A percentile compares a stretch with the other conserved stretches of the same genome.
phyloP scores from a whole-genome alignment of 1,140 invertebrate species.

The Fopius arisanus region DNA sequence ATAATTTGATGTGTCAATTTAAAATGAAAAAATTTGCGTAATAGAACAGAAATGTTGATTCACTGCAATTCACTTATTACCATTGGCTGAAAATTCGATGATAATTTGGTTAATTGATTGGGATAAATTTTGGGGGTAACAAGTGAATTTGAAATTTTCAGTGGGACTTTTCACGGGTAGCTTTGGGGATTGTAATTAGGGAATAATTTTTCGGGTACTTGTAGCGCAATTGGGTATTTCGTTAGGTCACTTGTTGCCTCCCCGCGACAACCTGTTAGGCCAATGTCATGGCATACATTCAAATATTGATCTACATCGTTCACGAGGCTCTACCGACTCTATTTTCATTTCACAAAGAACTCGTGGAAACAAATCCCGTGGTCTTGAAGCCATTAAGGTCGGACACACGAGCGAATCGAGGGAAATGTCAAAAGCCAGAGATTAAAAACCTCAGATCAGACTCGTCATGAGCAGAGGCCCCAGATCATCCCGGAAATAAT shows the following conservation, averaged over 20 bases:
- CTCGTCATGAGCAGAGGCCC: too few species aligned
- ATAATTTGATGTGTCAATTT: too few species aligned
- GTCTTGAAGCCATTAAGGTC: neutral
- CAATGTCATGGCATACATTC: slow-evolving; percentile 35
- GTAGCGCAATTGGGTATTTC: slow-evolving; percentile 15
- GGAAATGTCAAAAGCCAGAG: too few species aligned
- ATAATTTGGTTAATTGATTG: neutral
- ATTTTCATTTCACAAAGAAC: neutral
- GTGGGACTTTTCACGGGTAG: too few species aligned
- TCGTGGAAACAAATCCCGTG: neutral
- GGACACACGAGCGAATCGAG: too few species aligned
- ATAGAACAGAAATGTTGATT: too few species aligned
- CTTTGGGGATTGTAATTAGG: too few species aligned
- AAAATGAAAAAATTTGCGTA: too few species aligned
- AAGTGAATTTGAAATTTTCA: too few species aligned
- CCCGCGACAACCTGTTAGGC: slow-evolving; percentile 34
- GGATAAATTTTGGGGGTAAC: neutral
- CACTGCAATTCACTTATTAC: too few species aligned
- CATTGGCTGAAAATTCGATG: neutral
- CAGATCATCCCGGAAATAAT: too few species aligned
- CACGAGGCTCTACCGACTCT: neutral
- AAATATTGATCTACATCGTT: slow-evolving; percentile 34
- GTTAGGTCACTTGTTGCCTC: slow-evolving; percentile 35
- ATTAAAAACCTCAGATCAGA: too few species aligned
- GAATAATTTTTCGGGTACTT: neutral